A percentile compares a stretch with the other conserved stretches of the same genome.
phyloP scores from a whole-genome alignment of 2,797 vertebrate genomes.

The Crenuchus spilurus region DNA sequence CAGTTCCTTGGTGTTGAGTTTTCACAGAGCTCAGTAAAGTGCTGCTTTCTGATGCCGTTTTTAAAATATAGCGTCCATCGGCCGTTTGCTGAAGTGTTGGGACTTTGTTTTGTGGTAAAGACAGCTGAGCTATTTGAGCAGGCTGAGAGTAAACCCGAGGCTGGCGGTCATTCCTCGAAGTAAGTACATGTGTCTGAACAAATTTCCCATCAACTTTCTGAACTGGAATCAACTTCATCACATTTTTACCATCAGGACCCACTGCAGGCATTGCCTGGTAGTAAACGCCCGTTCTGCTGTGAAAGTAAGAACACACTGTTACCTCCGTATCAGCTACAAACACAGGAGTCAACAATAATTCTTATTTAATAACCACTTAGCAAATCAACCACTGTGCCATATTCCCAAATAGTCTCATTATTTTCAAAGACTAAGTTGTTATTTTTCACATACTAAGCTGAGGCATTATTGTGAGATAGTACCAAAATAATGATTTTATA shows the following conservation, averaged over 20 bases:
- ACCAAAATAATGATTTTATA: too few species aligned
- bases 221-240: slow-evolving; percentile 78
- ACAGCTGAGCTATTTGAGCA: slow-evolving; percentile 13
- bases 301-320: slow-evolving; percentile 8
- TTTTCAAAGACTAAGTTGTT: too few species aligned
- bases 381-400: too few species aligned
- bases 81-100: slow-evolving; percentile 37
- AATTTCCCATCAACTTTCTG: slow-evolving; percentile 66
- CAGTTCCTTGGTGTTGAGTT: slow-evolving; percentile 22
- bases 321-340: too few species aligned
- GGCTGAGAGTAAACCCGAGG: slow-evolving; percentile 31
- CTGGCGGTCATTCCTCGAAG: slow-evolving; percentile 19
- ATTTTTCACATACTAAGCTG: too few species aligned
- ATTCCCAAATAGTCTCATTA: too few species aligned
- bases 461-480: too few species aligned
- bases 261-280: slow-evolving; percentile 76
- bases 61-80: slow-evolving; percentile 45
- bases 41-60: slow-evolving; percentile 47
- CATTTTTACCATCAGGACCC: slow-evolving; percentile 70
- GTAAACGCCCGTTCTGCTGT: slow-evolving; percentile 69
- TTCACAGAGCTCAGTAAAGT: slow-evolving; percentile 29
- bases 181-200: slow-evolving; percentile 45
- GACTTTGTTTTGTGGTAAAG: slow-evolving; percentile 23
- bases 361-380: too few species aligned
- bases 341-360: too few species aligned